Conservation (phyloP, 2,888 invertebrate genomes). For the Strigamia crassipes region DNA sequence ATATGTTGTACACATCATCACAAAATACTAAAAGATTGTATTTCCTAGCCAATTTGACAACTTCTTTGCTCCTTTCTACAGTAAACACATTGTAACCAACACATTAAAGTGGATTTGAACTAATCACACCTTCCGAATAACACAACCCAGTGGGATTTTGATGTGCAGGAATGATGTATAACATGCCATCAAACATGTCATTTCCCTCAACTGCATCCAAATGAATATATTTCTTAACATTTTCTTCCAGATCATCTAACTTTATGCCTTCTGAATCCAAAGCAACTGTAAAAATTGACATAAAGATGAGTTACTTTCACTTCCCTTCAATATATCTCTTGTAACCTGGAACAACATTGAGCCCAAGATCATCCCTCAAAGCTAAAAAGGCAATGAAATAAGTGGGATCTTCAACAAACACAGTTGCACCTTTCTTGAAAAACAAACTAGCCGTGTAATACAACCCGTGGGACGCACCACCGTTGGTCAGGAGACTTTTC, state of each 20-base stretch:
- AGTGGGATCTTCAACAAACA: slow-evolving; percentile 70
- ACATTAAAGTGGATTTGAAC: no score
- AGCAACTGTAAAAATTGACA: slow-evolving; percentile 56
- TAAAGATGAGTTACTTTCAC: background rate
- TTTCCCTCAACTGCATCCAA: slow-evolving; percentile 57
- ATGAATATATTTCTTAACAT: slow-evolving; percentile 58
- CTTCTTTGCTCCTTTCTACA: slow-evolving; percentile 54
- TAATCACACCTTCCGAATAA: slow-evolving; percentile 43
- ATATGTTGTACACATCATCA: slow-evolving; percentile 70
- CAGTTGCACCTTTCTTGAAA: slow-evolving; percentile 62
- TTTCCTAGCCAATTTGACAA: slow-evolving; percentile 56
- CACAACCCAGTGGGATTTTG: slow-evolving; percentile 67
- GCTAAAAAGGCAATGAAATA: slow-evolving; percentile 67
- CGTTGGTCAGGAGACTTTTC: slow-evolving; percentile 65
- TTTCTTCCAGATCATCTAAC: slow-evolving; percentile 61
- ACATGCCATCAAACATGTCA: slow-evolving; percentile 63
- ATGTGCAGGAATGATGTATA: slow-evolving; percentile 66
- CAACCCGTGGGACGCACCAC: slow-evolving; percentile 68
- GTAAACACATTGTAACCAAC: no score
- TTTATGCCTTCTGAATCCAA: slow-evolving; percentile 64
- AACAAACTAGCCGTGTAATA: slow-evolving; percentile 65
- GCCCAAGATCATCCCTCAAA: slow-evolving; percentile 64
- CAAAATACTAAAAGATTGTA: slow-evolving; percentile 62
- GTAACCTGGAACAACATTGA: slow-evolving; percentile 62
- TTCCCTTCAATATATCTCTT: background rate